Evolutionary conservation across 2,113 vertebrate genomes (phyloP).

Genomic region (Hemicordylus capensis): DNA sequence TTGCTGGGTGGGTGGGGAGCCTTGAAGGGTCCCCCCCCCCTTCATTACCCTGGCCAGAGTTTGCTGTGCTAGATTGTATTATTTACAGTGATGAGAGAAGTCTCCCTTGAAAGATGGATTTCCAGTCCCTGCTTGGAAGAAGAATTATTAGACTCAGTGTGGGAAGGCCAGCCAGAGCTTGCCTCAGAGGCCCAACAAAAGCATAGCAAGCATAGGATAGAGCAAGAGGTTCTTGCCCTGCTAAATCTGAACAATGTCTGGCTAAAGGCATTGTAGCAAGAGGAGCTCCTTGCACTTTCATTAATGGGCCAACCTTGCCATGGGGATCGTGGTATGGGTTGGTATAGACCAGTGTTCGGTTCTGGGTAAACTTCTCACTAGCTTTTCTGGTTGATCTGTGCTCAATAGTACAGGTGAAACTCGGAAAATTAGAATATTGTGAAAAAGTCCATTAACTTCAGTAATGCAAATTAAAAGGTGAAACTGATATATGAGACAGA

Average conservation of each 20-base stretch:
- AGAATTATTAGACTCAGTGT: neutral
- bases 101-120: neutral
- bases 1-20: no score
- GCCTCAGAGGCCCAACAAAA: neutral
- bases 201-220: neutral
- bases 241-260: neutral
- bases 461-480: no score
- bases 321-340: neutral
- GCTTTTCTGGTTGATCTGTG: neutral
- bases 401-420: no score
- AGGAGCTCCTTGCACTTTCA: neutral
- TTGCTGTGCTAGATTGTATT: neutral
- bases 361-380: neutral
- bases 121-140: neutral
- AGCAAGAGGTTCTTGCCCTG: neutral
- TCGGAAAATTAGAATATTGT: no score
- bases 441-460: no score
- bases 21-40: neutral
- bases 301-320: neutral
- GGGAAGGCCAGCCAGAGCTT: neutral
- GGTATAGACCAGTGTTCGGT: neutral
- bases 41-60: neutral
- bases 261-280: neutral
- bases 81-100: no score
- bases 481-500: no score